These are phyloP conservation scores for Eudemis profundana DNA, from an alignment of 2,888 invertebrate species.

Conservation along the genomic window DNA sequence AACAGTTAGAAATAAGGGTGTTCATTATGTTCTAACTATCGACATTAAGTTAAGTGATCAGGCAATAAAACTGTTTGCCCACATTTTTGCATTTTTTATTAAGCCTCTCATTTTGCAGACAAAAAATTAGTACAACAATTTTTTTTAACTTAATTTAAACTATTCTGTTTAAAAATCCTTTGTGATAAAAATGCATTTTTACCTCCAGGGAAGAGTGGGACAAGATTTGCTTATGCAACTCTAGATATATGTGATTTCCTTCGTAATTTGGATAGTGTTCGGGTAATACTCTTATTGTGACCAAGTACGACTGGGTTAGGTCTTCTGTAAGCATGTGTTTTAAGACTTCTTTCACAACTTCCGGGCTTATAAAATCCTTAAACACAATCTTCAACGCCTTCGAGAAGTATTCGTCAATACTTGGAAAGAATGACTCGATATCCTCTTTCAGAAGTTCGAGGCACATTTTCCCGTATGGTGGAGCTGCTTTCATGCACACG, in stretches of 20 bases:
- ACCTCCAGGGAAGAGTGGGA: slow-evolving; percentile 62
- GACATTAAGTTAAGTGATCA: slow-evolving; percentile 49
- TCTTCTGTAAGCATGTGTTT: slow-evolving; percentile 55
- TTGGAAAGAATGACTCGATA: slow-evolving; percentile 58
- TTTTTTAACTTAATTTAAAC: background rate
- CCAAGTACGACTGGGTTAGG: slow-evolving; percentile 60
- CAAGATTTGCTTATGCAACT: slow-evolving; percentile 46
- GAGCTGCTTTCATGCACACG: slow-evolving; percentile 51
- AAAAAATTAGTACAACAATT: background rate
- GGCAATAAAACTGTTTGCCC: slow-evolving; percentile 55
- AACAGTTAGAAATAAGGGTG: background rate
- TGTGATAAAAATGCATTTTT: slow-evolving; percentile 57
- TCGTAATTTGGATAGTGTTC: slow-evolving; percentile 37
- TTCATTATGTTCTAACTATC: slow-evolving; percentile 29
- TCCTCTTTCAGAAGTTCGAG: slow-evolving; percentile 62
- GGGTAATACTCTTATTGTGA: slow-evolving; percentile 54
- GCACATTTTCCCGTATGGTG: slow-evolving; percentile 59
- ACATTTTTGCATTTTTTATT: slow-evolving; percentile 28
- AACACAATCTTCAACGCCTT: slow-evolving; percentile 52
- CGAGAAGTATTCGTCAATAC: slow-evolving; percentile 62
- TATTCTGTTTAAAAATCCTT: slow-evolving; percentile 6
- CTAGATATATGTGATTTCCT: slow-evolving; percentile 46
- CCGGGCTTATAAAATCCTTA: slow-evolving; percentile 30
- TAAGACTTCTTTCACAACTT: slow-evolving; percentile 17
- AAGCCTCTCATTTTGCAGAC: slow-evolving; percentile 9